phyloP scores from a whole-genome alignment of 1,140 invertebrate species.

The Mercenaria mercenaria region DNA sequence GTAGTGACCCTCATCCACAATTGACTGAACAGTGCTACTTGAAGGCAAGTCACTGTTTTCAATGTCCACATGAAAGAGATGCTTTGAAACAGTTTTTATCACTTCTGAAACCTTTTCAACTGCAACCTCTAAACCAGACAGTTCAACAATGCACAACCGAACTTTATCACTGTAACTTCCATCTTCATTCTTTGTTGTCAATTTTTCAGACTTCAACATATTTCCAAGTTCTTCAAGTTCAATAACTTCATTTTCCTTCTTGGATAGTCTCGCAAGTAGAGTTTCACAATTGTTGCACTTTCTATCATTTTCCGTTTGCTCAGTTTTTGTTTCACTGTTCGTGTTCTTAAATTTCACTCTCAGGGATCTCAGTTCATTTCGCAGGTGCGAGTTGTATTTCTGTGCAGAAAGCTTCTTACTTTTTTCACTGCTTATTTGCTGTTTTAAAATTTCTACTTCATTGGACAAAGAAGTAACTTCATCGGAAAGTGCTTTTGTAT shows the following conservation, averaged over 20 bases:
- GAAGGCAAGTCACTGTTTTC: constrained; percentile 41
- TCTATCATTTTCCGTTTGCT: not conserved
- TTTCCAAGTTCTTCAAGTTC: not conserved
- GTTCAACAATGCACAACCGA: constrained; percentile 1
- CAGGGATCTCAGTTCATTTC: not conserved
- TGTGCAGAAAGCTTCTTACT: not conserved
- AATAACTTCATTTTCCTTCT: not conserved
- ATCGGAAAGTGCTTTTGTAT: not conserved
- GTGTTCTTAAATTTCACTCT: not conserved
- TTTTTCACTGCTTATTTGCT: not conserved
- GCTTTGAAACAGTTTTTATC: constrained; percentile 52
- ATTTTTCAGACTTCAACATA: not conserved
- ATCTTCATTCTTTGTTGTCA: constrained; percentile 36
- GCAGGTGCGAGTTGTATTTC: not conserved
- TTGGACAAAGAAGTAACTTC: not conserved
- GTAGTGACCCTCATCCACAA: not conserved
- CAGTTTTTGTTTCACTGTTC: not conserved
- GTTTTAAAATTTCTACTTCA: not conserved
- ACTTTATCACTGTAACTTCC: constrained; percentile 40
- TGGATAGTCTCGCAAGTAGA: not conserved
- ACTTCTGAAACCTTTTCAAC: constrained; percentile 62
- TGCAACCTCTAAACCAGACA: constrained; percentile 49
- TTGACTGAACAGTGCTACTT: constrained; percentile 38
- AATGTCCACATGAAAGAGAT: constrained; percentile 50
- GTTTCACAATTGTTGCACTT: not conserved